A percentile compares a stretch with the other conserved stretches of the same genome.
Conservation (phyloP, 2,888 invertebrate species). For the Cheilosia impressa region DNA sequence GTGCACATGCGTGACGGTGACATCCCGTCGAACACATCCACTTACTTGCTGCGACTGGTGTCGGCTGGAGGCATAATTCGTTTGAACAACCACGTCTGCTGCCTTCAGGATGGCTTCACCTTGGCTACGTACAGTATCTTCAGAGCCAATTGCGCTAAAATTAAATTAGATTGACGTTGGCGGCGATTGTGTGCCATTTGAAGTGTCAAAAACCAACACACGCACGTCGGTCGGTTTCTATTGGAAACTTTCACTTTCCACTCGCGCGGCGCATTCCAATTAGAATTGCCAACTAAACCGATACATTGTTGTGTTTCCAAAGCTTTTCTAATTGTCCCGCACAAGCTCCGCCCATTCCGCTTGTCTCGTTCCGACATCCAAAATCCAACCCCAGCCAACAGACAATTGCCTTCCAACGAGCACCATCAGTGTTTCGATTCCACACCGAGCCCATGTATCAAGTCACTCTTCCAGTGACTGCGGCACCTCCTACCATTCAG, state of each 20-base stretch:
- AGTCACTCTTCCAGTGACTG: conserved; percentile 43
- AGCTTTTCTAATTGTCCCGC: conserved; percentile 62
- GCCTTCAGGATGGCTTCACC: conserved; percentile 39
- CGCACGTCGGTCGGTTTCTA: conserved; percentile 13
- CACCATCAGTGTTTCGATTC: conserved; percentile 60
- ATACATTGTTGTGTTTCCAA: conserved; percentile 38
- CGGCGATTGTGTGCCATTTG: conserved; percentile 50
- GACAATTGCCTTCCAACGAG: conserved; percentile 52
- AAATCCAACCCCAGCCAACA: not conserved
- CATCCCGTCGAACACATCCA: conserved; percentile 36
- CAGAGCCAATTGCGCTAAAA: conserved; percentile 47
- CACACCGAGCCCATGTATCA: conserved; percentile 22
- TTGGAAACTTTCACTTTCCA: conserved; percentile 74
- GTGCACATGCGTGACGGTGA: conserved; percentile 68
- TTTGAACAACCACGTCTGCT: conserved; percentile 36
- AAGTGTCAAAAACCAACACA: conserved; percentile 23
- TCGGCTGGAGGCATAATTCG: conserved; percentile 38
- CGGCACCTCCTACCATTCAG: conserved; percentile 49
- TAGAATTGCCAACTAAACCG: conserved; percentile 31
- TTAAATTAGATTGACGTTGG: conserved; percentile 43
- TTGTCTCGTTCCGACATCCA: conserved; percentile 34
- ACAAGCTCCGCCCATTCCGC: conserved; percentile 53
- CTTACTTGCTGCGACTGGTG: conserved; percentile 5
- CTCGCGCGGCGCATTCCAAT: conserved; percentile 49
- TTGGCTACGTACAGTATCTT: conserved; percentile 44